A percentile compares a stretch with the other conserved stretches of the same genome.
These are phyloP conservation scores for Amphibalanus amphitrite DNA, from an alignment of 1,140 invertebrate genomes.

Conservation along the genomic window DNA sequence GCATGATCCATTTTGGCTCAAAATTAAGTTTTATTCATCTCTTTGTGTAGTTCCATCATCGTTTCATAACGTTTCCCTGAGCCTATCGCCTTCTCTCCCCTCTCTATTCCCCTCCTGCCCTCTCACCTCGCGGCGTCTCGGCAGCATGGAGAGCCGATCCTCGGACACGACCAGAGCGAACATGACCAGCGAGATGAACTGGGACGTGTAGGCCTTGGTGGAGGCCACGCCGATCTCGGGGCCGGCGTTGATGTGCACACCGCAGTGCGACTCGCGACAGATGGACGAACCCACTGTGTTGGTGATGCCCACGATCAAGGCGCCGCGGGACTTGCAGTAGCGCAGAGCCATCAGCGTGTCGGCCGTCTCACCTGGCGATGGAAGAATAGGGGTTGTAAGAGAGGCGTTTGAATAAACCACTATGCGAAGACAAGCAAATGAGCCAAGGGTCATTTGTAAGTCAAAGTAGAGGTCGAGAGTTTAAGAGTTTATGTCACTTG, in stretches of 20 bases:
- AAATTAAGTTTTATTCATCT: no score
- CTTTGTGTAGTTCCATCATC: no score
- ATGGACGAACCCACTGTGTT: constrained; percentile 99
- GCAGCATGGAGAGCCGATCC: constrained; percentile 81
- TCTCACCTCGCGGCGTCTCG: constrained; percentile 40
- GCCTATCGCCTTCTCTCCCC: no score
- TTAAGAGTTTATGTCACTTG: no score
- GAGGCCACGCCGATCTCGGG: constrained; percentile 99
- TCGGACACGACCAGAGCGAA: constrained; percentile 97
- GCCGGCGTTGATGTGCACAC: constrained; percentile 97
- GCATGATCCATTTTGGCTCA: no score
- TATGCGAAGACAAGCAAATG: no score
- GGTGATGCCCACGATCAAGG: constrained; percentile 93
- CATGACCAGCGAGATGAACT: constrained; percentile 98
- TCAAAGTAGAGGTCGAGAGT: no score
- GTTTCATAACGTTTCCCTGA: no score
- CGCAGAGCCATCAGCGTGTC: constrained; percentile 87
- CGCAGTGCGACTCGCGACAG: constrained; percentile 97
- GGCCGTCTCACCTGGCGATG: constrained; percentile 56
- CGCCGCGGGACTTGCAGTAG: constrained; percentile 92
- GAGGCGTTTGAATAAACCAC: no score
- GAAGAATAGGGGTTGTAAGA: no score
- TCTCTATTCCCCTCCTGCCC: no score
- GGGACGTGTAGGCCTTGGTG: constrained; percentile 98
- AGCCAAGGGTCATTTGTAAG: no score